These are phyloP conservation scores for Butastur rufipennis DNA, from an alignment of 2,113 vertebrate genomes.

Conservation along the genomic window DNA sequence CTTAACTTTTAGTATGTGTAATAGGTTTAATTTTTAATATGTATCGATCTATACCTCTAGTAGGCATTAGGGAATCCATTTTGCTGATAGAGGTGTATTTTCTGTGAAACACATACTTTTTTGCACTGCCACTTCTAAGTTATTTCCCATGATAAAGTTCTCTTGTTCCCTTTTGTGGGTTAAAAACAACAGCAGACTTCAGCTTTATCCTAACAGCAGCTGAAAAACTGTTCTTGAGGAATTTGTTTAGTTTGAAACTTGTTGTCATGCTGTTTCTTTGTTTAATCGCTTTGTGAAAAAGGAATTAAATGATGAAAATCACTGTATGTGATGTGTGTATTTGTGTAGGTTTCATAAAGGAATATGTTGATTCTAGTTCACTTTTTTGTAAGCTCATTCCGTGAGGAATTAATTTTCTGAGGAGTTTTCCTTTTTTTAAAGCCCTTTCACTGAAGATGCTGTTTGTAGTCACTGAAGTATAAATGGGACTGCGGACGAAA, in stretches of 20 bases:
- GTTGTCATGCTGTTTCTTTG: neutral
- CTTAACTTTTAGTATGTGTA: neutral
- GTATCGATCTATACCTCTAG: neutral
- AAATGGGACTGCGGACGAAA: neutral
- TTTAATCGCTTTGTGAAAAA: neutral
- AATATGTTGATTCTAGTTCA: neutral
- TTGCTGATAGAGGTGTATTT: neutral
- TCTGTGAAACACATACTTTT: neutral
- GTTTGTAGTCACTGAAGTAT: neutral
- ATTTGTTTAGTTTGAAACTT: neutral
- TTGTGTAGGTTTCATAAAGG: neutral
- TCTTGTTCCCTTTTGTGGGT: neutral
- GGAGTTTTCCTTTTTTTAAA: neutral
- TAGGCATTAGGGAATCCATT: neutral
- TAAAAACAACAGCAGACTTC: neutral
- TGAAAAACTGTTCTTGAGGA: neutral
- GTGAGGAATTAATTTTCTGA: neutral
- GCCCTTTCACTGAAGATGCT: neutral
- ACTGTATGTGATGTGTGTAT: neutral
- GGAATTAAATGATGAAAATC: neutral
- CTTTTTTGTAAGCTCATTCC: neutral
- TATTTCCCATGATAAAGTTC: neutral
- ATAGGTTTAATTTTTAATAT: neutral
- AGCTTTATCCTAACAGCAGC: neutral
- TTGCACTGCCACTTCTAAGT: neutral